A percentile compares a stretch with the other conserved stretches of the same genome.
Conservation (phyloP, 2,888 invertebrate species). For the Phengaris arion region DNA sequence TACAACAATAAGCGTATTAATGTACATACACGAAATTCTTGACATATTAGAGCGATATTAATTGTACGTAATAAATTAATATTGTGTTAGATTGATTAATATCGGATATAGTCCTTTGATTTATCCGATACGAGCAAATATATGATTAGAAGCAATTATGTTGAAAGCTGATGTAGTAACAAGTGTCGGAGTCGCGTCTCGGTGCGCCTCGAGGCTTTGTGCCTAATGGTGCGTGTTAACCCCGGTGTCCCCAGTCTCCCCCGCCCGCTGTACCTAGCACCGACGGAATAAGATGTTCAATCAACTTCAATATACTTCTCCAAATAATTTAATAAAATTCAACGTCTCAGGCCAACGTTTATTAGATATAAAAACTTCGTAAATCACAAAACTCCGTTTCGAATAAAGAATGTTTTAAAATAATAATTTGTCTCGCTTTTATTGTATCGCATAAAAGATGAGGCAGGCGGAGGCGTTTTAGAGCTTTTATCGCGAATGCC, state of each 20-base stretch:
- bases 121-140: slow-evolving; percentile 37
- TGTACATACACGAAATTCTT: background rate
- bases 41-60: background rate
- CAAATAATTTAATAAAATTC: slow-evolving; percentile 4
- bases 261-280: slow-evolving; percentile 48
- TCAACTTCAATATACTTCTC: slow-evolving; percentile 37
- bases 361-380: slow-evolving; percentile 4
- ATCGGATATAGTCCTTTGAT: slow-evolving; percentile 24
- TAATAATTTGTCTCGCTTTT: slow-evolving; percentile 17
- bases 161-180: slow-evolving; percentile 66
- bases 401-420: slow-evolving; percentile 1
- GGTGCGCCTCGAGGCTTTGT: slow-evolving; percentile 55
- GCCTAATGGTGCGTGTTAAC: slow-evolving; percentile 72
- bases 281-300: slow-evolving; percentile 38
- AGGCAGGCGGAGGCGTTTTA: background rate
- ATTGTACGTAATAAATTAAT: slow-evolving; percentile 6
- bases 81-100: slow-evolving; percentile 15
- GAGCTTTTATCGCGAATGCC: slow-evolving; percentile 26
- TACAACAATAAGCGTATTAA: background rate
- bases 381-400: slow-evolving; percentile 6
- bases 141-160: slow-evolving; percentile 73
- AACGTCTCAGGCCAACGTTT: background rate
- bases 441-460: slow-evolving; percentile 9
- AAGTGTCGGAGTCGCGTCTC: slow-evolving; percentile 69
- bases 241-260: slow-evolving; percentile 57